These are phyloP conservation scores for Muricea muricata DNA, from an alignment of 92 coral and sea anemone species.

Conservation along the genomic window DNA sequence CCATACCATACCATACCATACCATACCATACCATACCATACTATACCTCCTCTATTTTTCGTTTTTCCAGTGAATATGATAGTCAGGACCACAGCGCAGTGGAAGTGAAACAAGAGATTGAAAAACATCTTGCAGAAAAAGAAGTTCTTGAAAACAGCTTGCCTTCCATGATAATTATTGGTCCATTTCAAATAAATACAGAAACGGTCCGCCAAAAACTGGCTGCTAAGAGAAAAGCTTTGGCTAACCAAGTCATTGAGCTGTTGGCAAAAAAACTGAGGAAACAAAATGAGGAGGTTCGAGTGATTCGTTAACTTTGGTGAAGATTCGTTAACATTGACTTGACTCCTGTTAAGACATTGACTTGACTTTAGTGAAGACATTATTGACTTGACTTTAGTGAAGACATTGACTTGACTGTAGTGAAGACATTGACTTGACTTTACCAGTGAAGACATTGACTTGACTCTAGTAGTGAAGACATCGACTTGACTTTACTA, in stretches of 20 bases:
- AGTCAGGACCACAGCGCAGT: conserved; percentile 95
- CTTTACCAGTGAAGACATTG: too few relatives aligned
- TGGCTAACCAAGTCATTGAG: conserved; percentile 96
- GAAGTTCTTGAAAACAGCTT: conserved; percentile 84
- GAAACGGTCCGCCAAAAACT: conserved; percentile 88
- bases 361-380: too few relatives aligned
- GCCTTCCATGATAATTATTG: conserved; percentile 91
- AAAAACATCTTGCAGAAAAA: conserved; percentile 86
- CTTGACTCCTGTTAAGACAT: too few relatives aligned
- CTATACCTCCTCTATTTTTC: not conserved
- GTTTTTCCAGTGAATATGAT: conserved; percentile 77
- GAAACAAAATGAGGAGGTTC: conserved; percentile 93
- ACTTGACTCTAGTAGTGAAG: too few relatives aligned
- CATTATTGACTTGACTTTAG: too few relatives aligned
- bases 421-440: too few relatives aligned
- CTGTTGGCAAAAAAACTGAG: conserved; percentile 97
- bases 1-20: conserved; percentile 8
- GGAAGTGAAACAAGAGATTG: conserved; percentile 99
- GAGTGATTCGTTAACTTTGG: too few relatives aligned
- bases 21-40: conserved; percentile 1
- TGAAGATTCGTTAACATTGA: too few relatives aligned
- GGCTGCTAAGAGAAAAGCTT: conserved; percentile 90
- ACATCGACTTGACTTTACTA: too few relatives aligned
- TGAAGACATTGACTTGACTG: too few relatives aligned
- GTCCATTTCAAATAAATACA: conserved; percentile 87